Base-by-base conservation (phyloP, 2,888 invertebrate species). In the Leptinotarsa peninsularis region DNA sequence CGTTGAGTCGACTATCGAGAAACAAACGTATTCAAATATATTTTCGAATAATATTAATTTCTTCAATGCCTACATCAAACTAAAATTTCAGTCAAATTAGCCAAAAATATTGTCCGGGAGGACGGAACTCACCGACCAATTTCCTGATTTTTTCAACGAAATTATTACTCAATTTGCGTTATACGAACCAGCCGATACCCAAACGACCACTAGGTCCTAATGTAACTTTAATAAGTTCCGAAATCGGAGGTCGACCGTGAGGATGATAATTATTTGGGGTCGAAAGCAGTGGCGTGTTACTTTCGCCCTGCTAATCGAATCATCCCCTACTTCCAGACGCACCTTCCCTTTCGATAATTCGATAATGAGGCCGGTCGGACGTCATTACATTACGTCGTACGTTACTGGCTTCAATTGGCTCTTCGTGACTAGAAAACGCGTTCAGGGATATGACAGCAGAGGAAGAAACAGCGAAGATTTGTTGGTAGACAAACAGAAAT, bases 141-240 rank as follows among this genome's bases (percentile, higher is more conserved):
- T 52, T 52, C 52, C 17, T n/a, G n/a, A 52, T 52, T 52, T 52
- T 52, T 52, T 52, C 0, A 52, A 17, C 4, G 4, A 43, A 43
- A 63, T 33, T 33, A n/a, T n/a, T 33, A 63, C 43, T 33, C 63
- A 27, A 63, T 63, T 63, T 33, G n/a, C n/a, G n/a, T 33, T n/a
- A 33, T 33, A 43, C 17, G 33, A 33, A n/a, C 10, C 63, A 18
- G 5, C 60, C 13, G 17, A 63, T 63, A n/a, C 33, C 50, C 21
- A 43, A 49, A 18, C 49, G 21, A 56, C 49, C 43, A n/a, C 10
- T 50, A 10, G 49, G 49, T 60, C 33, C 71, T 72, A 72, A 72
- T 72, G 71, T 49, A 66, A 72, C 71, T 63, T 66, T 72, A 72
- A 72, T 72, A 72, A 66, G 71, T 72, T 66, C 54, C 49, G 27